Base-by-base conservation (phyloP, 2,888 invertebrate species). In the Miltochrista miniata region DNA sequence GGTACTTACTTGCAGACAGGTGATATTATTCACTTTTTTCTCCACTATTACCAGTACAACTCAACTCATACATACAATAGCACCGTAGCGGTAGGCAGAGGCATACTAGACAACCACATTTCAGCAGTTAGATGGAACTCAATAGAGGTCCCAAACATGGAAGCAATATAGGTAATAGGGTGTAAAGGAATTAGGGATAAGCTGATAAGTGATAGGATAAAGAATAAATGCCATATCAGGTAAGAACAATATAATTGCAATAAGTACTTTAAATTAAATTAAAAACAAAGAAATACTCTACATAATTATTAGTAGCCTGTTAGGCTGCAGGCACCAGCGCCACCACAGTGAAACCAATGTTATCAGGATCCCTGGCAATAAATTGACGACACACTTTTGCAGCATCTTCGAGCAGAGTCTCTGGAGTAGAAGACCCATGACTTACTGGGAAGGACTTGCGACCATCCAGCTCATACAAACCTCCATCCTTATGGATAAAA, bases 311-410 rank as follows among this genome's bases (percentile, higher is more conserved):
- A 35, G 36, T 10, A 30, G 55, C 56, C 41, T 59, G 64, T 74
- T 71, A 83, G 49, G 80, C 69, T 48, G 92, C 76, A 38, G 93
- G 93, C 54, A 95, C 93, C 43, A 98, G 92, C 41, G 98, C 98
- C 77, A 98, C 94, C 45, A 98, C 94, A 47, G 96, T 97, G 80
- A 98, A 98, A 69, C 96, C 95, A 51, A 98, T 92, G 76, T 97
- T 96, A 46, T 96, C 94, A 0, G 98, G 96, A 83, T 98, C 97
- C 50, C 96, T 93, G 40, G 93, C 94, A 92, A 98, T 97, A 77
- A 97, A 98, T 71, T 95, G 92, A 67, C 94, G 94, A 81, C 97
- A 96, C 12, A 98, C 94, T 57, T 93, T 94, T 0, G 96, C 96
- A 7, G 97, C 95, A 84, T 98, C 97, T 91, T 95, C 93, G 34